Base-by-base conservation (phyloP, 2,888 invertebrate genomes). In the Epinotia nisella region DNA sequence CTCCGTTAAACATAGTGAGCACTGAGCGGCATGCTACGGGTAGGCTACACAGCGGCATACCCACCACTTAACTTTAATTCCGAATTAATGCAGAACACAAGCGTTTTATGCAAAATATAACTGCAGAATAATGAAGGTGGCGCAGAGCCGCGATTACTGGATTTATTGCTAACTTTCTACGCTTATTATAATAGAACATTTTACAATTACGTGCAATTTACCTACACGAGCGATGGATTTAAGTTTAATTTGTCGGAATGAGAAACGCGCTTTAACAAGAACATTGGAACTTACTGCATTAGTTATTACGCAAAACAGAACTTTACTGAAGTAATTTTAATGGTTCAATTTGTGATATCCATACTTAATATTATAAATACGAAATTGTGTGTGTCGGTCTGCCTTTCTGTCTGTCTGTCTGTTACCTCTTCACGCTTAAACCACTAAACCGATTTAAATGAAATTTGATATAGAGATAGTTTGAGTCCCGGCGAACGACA, bases 61-160 rank as follows among this genome's bases (percentile, higher is more conserved):
- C 66, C 21, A 56, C 55, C 58, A 65, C 58, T 72, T 72, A 67
- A 72, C 56, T 72, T 68, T 67, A 67, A 67, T 55, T 68, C 56
- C 17, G 17, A 72, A 68, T 72, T 72, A 68, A 72, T 68, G 72
- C 72, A 68, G 56, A 72, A 68, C 60, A 59, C 49, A 58, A 17
- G 49, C 51, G 72, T n/a, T 72, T 72, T 72, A 72, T 72, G 72
- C 72, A 62, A 68, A 72, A 62, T 68, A 68, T 72, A 72, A 72
- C 68, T 68, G 72, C 72, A 51, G 39, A 72, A 68, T 72, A 68
- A 72, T 72, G 68, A 72, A 39, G 56, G 72, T 62, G 49, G 35
- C 55, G 60, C 41, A 13, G 24, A 56, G 56, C 51, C 35, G 19
- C 49, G 67, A 72, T 67, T 71, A 65, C 59, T 59, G 65, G 49